These are phyloP conservation scores for Apus apus DNA, from an alignment of 2,113 vertebrate species.

Conservation along the genomic window DNA sequence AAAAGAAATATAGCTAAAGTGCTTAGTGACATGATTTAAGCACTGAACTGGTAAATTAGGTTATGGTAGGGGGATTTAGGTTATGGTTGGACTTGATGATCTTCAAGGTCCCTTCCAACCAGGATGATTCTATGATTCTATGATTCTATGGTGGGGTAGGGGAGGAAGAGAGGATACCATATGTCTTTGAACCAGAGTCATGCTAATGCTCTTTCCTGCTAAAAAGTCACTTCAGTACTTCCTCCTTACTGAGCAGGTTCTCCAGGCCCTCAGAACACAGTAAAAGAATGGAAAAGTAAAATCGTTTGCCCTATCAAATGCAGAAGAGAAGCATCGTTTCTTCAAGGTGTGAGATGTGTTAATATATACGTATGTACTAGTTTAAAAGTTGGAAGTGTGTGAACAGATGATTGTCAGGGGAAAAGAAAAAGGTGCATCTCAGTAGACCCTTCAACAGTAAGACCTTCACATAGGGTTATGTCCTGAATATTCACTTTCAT, in stretches of 20 bases:
- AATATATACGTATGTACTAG: neutral
- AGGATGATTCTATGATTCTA: no score
- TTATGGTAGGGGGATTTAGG: no score
- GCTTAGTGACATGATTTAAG: no score
- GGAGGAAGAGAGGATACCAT: neutral
- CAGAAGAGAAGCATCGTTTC: neutral
- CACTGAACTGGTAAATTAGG: no score
- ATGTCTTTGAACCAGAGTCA: neutral
- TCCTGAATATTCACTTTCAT: neutral
- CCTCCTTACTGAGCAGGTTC: neutral
- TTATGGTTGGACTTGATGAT: no score
- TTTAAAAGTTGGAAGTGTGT: neutral
- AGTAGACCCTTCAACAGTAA: neutral
- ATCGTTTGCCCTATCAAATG: accelerated
- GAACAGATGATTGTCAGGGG: neutral
- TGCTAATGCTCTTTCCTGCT: neutral
- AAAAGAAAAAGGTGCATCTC: neutral
- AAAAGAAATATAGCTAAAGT: no score
- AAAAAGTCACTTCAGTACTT: neutral
- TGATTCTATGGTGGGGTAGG: no score
- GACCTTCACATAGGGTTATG: neutral
- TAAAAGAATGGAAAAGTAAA: neutral
- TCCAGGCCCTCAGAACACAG: neutral
- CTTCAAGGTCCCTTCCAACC: no score
- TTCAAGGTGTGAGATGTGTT: neutral